Conservation (phyloP, 2,113 vertebrate species). For the Nerophis lumbriciformis region DNA sequence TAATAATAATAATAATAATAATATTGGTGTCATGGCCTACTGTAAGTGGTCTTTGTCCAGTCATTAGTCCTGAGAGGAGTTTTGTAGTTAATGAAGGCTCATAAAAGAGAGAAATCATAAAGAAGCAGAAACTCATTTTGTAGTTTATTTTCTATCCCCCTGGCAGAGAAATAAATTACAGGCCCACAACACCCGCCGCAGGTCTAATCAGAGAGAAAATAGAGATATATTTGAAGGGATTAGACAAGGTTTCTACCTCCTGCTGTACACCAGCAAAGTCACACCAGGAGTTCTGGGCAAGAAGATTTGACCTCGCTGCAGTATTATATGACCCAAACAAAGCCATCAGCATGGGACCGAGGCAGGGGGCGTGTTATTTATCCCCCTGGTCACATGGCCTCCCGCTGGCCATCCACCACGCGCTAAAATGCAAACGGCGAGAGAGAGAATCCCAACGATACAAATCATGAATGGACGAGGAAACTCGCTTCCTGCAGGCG, state of each 20-base stretch:
- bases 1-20: not conserved
- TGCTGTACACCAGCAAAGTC: slow-evolving; percentile 50
- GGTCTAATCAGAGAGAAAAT: slow-evolving; percentile 51
- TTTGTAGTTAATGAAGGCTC: not conserved
- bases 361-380: slow-evolving; percentile 24
- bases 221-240: slow-evolving; percentile 66
- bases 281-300: slow-evolving; percentile 47
- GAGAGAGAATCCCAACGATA: not conserved
- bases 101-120: slow-evolving; percentile 10
- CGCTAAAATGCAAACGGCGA: no score
- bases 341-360: slow-evolving; percentile 50
- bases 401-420: not conserved
- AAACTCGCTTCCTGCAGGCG: no score
- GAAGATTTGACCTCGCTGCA: slow-evolving; percentile 55
- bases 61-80: not conserved
- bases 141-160: slow-evolving; percentile 19
- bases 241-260: slow-evolving; percentile 71
- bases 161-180: slow-evolving; percentile 41
- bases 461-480: not conserved
- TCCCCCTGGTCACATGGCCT: not conserved
- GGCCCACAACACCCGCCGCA: slow-evolving; percentile 46
- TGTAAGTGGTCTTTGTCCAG: not conserved
- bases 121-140: not conserved
- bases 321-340: slow-evolving; percentile 63
- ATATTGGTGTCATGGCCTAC: not conserved